Evolutionary conservation across 2,888 invertebrate species (phyloP).

Genomic region (Artemia sinica): DNA sequence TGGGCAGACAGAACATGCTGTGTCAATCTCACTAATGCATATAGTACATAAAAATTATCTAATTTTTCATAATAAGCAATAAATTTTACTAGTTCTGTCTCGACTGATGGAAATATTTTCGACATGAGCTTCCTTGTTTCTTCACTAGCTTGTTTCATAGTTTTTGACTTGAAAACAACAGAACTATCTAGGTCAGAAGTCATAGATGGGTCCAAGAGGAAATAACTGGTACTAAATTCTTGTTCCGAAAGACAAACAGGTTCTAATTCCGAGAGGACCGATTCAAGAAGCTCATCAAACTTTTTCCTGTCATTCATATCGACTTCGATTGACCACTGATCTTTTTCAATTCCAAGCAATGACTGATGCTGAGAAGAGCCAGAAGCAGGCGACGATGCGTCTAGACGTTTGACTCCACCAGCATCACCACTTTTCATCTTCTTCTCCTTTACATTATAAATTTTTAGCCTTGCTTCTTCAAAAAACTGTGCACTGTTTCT

Average conservation of each 20-base stretch:
- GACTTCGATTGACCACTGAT: conserved; percentile 45
- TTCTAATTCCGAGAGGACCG: conserved; percentile 71
- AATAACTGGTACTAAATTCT: conserved; percentile 80
- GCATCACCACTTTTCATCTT: conserved; percentile 25
- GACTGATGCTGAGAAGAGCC: conserved; percentile 17
- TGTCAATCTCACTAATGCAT: conserved; percentile 73
- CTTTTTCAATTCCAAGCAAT: conserved; percentile 42
- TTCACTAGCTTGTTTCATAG: conserved; percentile 50
- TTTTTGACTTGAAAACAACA: conserved; percentile 32
- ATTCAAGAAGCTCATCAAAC: conserved; percentile 52
- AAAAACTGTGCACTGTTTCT: conserved; percentile 61
- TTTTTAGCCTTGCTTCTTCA: conserved; percentile 48
- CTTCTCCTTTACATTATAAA: conserved; percentile 30
- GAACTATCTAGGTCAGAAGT: conserved; percentile 6
- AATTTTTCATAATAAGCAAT: conserved; percentile 68
- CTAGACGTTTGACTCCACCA: conserved; percentile 17
- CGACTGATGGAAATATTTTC: conserved; percentile 70
- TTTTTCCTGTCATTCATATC: conserved; percentile 38
- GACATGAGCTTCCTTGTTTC: conserved; percentile 71
- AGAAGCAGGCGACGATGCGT: conserved; percentile 20
- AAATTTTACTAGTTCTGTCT: conserved; percentile 66
- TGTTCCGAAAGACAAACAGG: conserved; percentile 84
- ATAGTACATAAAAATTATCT: conserved; percentile 80
- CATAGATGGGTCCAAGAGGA: conserved; percentile 49
- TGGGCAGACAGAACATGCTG: conserved; percentile 81